Evolutionary conservation across 2,113 vertebrate species (phyloP).

Genomic region (Pangasianodon gigas): DNA sequence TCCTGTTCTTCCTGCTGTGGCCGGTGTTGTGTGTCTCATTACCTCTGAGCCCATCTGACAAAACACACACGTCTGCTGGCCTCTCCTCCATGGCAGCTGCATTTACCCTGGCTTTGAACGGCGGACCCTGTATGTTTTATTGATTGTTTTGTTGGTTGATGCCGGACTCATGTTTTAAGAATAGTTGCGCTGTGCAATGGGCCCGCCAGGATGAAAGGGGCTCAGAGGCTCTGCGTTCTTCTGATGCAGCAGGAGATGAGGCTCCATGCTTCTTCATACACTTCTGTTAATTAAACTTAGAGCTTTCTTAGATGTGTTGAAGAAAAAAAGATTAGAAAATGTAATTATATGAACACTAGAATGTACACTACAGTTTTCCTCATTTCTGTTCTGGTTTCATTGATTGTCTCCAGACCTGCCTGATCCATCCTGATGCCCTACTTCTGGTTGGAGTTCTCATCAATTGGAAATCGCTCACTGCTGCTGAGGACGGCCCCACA

Average conservation of each 20-base stretch:
- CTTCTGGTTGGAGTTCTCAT: no score
- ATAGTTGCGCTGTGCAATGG: slow-evolving; percentile 58
- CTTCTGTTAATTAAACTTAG: slow-evolving; percentile 28
- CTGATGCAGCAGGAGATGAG: slow-evolving; percentile 31
- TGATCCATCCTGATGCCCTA: no score
- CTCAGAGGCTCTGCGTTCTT: slow-evolving; percentile 37
- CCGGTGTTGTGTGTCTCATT: slow-evolving; percentile 47
- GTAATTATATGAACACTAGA: background rate
- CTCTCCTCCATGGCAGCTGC: slow-evolving; percentile 66
- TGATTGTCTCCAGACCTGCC: background rate
- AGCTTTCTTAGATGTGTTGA: background rate
- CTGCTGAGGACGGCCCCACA: no score
- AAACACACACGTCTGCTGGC: slow-evolving; percentile 62
- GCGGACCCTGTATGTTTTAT: slow-evolving; percentile 72
- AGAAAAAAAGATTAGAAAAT: background rate
- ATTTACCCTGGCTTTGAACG: slow-evolving; percentile 77
- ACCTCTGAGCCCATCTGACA: slow-evolving; percentile 55
- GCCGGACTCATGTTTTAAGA: slow-evolving; percentile 74
- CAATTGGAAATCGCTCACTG: no score
- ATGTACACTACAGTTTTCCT: no score
- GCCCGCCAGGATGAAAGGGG: slow-evolving; percentile 53
- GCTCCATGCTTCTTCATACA: slow-evolving; percentile 29
- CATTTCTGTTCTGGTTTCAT: background rate
- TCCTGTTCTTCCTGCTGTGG: slow-evolving; percentile 40
- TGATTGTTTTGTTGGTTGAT: slow-evolving; percentile 75